Conservation (phyloP, 2,888 invertebrate species). For the Heliconius aoede region DNA sequence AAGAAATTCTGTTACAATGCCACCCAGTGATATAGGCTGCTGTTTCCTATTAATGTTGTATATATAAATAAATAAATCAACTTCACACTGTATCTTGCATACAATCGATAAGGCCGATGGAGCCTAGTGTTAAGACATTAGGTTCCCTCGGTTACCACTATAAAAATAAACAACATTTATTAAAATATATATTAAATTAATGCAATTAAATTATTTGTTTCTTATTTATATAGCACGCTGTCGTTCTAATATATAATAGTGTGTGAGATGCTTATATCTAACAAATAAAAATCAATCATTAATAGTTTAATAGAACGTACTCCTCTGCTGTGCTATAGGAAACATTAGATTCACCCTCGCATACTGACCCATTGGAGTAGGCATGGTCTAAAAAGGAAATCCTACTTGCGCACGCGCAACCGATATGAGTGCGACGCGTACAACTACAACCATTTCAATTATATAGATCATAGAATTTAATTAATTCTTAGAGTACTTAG, state of each 20-base stretch:
- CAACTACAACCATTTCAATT: conserved; percentile 60
- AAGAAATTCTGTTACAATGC: conserved; percentile 30
- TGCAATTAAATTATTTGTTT: not conserved
- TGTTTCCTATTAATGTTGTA: not conserved
- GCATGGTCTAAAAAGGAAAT: conserved; percentile 81
- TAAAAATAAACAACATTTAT: too few species aligned
- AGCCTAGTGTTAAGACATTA: too few species aligned
- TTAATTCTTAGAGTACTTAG: conserved; percentile 43
- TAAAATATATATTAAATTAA: not conserved
- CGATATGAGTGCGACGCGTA: conserved; percentile 65
- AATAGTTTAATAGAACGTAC: not conserved
- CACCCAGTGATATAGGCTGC: conserved; percentile 20
- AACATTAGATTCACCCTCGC: conserved; percentile 57
- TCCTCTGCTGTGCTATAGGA: conserved; percentile 38
- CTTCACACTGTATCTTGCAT: too few species aligned
- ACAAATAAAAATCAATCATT: not conserved
- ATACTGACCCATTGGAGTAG: conserved; percentile 78
- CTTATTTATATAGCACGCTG: too few species aligned
- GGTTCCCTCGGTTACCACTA: too few species aligned
- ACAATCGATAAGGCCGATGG: too few species aligned
- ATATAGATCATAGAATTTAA: conserved; percentile 48
- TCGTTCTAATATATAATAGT: too few species aligned
- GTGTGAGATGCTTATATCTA: not conserved
- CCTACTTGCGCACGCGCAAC: conserved; percentile 77
- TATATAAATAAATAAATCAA: not conserved